Evolutionary conservation across 2,113 vertebrate species (phyloP).

Genomic region (Tinamus guttatus): DNA sequence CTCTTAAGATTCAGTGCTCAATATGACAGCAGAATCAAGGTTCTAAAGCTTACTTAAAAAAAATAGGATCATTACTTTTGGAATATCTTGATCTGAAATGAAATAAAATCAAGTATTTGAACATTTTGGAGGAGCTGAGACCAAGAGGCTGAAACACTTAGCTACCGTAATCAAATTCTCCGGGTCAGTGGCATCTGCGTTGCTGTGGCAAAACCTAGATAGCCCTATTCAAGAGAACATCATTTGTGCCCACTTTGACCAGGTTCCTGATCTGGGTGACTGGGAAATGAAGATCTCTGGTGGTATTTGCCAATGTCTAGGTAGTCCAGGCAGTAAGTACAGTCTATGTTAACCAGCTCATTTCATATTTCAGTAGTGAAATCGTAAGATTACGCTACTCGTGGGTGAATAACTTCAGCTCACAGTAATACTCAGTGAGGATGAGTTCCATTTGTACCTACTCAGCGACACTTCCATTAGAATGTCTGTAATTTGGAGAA

Average conservation of each 20-base stretch:
- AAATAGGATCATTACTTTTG: neutral
- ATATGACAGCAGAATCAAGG: neutral
- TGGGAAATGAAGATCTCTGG: neutral
- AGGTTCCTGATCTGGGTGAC: neutral
- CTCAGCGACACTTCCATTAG: neutral
- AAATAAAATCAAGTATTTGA: neutral
- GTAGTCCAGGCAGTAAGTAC: accelerated
- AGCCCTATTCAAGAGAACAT: neutral
- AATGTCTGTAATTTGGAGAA: neutral
- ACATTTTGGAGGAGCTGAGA: neutral
- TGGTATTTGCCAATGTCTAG: neutral
- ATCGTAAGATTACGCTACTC: neutral
- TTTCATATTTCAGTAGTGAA: neutral
- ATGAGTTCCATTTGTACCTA: neutral
- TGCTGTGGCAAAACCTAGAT: neutral
- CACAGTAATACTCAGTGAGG: neutral
- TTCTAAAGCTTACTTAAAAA: neutral
- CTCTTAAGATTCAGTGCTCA: neutral
- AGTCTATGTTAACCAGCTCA: neutral
- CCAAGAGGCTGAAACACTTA: neutral
- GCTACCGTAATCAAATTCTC: neutral
- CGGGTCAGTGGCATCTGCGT: neutral
- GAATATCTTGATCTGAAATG: neutral
- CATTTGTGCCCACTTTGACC: neutral
- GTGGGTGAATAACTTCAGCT: neutral